phyloP scores from a whole-genome alignment of 2,113 vertebrate genomes.

The Notarius quadriscutis region DNA sequence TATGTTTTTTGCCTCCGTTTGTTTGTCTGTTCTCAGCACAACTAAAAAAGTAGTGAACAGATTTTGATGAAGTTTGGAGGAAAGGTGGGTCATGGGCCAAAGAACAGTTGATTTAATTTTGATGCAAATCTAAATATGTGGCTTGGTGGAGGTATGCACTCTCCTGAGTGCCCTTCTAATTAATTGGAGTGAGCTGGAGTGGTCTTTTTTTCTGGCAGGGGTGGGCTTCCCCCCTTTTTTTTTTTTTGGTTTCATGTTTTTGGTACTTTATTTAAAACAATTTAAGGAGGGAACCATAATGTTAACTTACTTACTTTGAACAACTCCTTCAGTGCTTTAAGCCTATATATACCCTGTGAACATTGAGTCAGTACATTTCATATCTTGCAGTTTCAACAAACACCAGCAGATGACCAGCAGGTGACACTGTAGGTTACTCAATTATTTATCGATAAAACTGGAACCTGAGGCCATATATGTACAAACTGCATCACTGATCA shows the following conservation, averaged over 20 bases:
- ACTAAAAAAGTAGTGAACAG: too few relatives aligned
- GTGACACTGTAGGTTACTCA: conserved; percentile 6
- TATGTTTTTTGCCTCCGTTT: too few relatives aligned
- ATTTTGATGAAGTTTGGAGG: too few relatives aligned
- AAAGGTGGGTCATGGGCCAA: too few relatives aligned
- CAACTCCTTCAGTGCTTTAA: neutral
- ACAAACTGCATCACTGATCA: conserved; percentile 18
- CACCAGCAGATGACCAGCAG: conserved; percentile 2
- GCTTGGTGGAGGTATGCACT: too few relatives aligned
- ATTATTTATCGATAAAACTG: neutral
- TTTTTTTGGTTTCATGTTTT: neutral
- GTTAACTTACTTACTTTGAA: neutral
- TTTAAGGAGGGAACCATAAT: neutral
- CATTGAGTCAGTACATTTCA: too few relatives aligned
- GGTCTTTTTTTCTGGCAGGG: neutral
- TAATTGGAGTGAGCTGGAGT: neutral
- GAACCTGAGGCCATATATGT: neutral
- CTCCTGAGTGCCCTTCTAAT: neutral
- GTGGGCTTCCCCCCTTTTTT: too few relatives aligned
- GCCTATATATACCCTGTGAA: neutral
- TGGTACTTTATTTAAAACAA: neutral
- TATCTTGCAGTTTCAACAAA: neutral
- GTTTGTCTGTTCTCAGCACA: too few relatives aligned
- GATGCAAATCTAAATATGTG: too few relatives aligned
- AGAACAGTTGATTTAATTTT: too few relatives aligned